A percentile compares a stretch with the other conserved stretches of the same genome.
phyloP scores from a whole-genome alignment of 2,888 invertebrate genomes.

The Plebejus melissa region DNA sequence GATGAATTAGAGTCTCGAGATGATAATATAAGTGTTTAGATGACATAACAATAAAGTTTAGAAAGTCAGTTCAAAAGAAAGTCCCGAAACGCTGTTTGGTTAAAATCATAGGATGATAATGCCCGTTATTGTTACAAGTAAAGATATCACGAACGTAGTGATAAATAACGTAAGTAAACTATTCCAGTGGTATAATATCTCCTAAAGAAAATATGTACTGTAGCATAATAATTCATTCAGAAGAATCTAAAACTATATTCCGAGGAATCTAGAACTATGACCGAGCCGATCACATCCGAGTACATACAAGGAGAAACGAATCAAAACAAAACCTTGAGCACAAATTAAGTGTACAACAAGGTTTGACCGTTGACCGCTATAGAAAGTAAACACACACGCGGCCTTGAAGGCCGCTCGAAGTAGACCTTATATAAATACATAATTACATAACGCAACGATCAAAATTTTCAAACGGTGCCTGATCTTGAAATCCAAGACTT shows the following conservation, averaged over 20 bases:
- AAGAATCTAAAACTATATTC: neutral
- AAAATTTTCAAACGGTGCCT: conserved; percentile 41
- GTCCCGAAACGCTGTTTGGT: neutral
- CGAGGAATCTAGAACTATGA: neutral
- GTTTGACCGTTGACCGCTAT: conserved; percentile 61
- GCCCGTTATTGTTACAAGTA: neutral
- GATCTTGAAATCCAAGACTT: conserved; percentile 45
- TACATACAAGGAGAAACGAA: conserved; percentile 8
- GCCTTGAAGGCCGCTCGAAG: conserved; percentile 62
- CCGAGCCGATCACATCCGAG: neutral
- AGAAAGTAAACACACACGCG: conserved; percentile 71
- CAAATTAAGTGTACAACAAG: conserved; percentile 17
- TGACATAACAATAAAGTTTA: conserved; percentile 16
- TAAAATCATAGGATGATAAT: neutral
- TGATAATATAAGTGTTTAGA: neutral
- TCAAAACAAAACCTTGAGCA: conserved; percentile 54
- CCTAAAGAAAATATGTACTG: neutral
- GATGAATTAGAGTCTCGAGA: conserved; percentile 1
- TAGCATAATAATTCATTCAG: neutral
- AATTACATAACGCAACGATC: conserved; percentile 43
- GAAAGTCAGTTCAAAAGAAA: conserved; percentile 9
- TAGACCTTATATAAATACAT: conserved; percentile 39
- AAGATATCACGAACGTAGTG: neutral
- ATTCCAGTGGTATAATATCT: neutral
- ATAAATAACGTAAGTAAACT: neutral